Conservation (phyloP, 2,888 invertebrate species). For the Lordiphosa fenestrarum region DNA sequence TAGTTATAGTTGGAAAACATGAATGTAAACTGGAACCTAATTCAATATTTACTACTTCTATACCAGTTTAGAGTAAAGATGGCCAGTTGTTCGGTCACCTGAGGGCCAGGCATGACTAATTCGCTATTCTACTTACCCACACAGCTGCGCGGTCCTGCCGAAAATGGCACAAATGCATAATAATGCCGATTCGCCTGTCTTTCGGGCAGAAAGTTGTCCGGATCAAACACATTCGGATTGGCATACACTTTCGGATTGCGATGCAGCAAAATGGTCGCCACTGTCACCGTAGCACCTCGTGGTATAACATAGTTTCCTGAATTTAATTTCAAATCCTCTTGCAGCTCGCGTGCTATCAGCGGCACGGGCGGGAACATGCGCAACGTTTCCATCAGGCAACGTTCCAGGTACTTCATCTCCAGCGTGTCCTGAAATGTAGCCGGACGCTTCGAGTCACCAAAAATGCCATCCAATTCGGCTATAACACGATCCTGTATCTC, state of each 20-base stretch:
- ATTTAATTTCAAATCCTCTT: slow-evolving; percentile 87
- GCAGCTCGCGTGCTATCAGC: slow-evolving; percentile 87
- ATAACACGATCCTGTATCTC: slow-evolving; percentile 87
- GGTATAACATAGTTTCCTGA: slow-evolving; percentile 86
- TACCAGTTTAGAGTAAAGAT: too few species aligned
- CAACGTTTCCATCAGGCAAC: slow-evolving; percentile 90
- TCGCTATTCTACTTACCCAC: slow-evolving; percentile 83
- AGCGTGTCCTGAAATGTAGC: slow-evolving; percentile 90
- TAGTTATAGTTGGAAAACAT: too few species aligned
- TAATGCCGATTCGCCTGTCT: slow-evolving; percentile 88
- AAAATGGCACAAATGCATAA: slow-evolving; percentile 90
- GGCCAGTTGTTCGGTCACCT: too few species aligned
- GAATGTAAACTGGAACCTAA: too few species aligned
- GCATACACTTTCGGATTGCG: slow-evolving; percentile 87
- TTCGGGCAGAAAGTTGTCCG: slow-evolving; percentile 92
- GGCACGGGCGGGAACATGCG: slow-evolving; percentile 90
- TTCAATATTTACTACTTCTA: too few species aligned
- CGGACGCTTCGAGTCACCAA: slow-evolving; percentile 87
- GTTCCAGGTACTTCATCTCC: slow-evolving; percentile 92
- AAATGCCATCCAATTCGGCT: slow-evolving; percentile 88
- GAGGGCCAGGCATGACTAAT: too few species aligned
- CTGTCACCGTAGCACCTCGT: slow-evolving; percentile 84
- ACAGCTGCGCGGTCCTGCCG: slow-evolving; percentile 90
- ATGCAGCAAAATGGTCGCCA: slow-evolving; percentile 86
- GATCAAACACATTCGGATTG: slow-evolving; percentile 89